A percentile compares a stretch with the other conserved stretches of the same genome.
Conservation (phyloP, 1,140 invertebrate species). For the Trachymyrmex cornetzi region DNA sequence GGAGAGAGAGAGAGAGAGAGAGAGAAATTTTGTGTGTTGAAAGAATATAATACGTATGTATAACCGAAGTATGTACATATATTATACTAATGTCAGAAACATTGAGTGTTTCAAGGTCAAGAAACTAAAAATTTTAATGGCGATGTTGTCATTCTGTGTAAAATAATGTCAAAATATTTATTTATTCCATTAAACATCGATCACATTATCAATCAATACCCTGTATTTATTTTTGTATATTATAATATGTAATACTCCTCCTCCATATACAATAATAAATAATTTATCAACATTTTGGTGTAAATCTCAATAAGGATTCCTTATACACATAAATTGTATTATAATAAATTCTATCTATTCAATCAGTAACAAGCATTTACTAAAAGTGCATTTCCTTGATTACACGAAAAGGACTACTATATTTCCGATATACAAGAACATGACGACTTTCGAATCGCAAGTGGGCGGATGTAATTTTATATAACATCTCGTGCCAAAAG, state of each 20-base stretch:
- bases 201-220: not conserved
- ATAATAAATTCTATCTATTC: not conserved
- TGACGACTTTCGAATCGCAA: constrained; percentile 64
- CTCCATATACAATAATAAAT: not conserved
- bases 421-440: constrained; percentile 49
- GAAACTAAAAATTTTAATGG: not conserved
- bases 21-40: not conserved
- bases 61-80: not conserved
- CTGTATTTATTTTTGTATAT: not conserved
- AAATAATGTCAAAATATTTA: constrained; percentile 40
- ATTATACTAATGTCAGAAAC: not conserved
- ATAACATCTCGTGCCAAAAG: constrained; percentile 71
- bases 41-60: not conserved
- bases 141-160: constrained; percentile 38
- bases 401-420: constrained; percentile 18
- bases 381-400: not conserved
- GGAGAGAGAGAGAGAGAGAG: not conserved
- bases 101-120: constrained; percentile 1
- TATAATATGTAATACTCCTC: not conserved
- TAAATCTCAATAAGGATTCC: not conserved
- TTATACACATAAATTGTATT: not conserved
- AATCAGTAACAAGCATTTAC: not conserved
- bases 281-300: not conserved
- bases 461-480: constrained; percentile 56
- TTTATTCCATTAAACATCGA: constrained; percentile 37